Evolutionary conservation across 2,797 vertebrate genomes (phyloP), one percentile per base, ranked within the genome.

Genomic region (Gymnodraco acuticeps): DNA sequence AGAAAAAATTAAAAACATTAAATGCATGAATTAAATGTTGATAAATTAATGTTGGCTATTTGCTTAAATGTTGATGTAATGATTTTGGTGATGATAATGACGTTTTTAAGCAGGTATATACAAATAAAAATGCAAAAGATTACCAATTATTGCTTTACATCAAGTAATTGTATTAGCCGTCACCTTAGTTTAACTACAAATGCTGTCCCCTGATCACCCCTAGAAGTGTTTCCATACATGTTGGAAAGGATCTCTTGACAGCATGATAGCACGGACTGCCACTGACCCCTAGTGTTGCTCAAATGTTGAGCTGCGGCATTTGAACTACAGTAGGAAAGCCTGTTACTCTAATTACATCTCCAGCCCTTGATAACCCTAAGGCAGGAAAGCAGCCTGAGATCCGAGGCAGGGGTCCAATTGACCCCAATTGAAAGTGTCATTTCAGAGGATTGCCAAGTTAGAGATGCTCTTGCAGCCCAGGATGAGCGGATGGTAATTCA

Each of bases 371-470:
- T 94, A 88, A 93, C 87, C 94, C 89, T 69, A 43, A 87, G 91
- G 93, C 93, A 86, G 80, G 79, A 81, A 85, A 83, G 86, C 85
- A 78, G 89, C 85, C 88, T 93, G 84, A 90, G 92, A 93, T 94
- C 86, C 89, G 88, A 93, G 87, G 92, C 92, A 90, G 87, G 86
- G 91, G 90, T 93, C 94, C 91, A 94, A 93, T 94, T 94, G 94
- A 94, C 93, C 93, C 93, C 92, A 95, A 94, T 95, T 95, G 93
- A 93, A 95, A 93, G 91, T 95, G 92, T 94, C 90, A 93, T 93
- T 94, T 93, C 89, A 87, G 87, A 91, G 89, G 83, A 90, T 85
- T 86, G 85, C 91, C 85, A 90, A 91, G 82, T 89, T 84, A 59
- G 81, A 89, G 88, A 91, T 88, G 86, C 84, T 81, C 70, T 79